These are phyloP conservation scores for Aspiorhynchus laticeps DNA, from an alignment of 2,113 vertebrate species.

Conservation along the genomic window DNA sequence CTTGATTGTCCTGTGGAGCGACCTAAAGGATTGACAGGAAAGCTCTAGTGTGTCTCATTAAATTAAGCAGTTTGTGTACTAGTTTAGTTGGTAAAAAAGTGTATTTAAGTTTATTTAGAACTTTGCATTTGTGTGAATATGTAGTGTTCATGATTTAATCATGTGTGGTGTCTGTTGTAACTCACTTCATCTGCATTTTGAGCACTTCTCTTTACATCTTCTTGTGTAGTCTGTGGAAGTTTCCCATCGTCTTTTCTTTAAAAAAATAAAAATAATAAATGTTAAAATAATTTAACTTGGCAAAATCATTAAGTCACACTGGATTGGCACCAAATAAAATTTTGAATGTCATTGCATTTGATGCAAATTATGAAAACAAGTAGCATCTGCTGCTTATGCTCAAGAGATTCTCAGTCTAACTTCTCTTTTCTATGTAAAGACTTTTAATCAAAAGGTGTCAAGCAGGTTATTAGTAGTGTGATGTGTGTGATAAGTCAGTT, in stretches of 20 bases:
- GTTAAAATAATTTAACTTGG: too few species aligned
- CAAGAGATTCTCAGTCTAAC: not conserved
- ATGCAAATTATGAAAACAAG: not conserved
- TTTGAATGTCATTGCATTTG: not conserved
- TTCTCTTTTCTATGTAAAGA: not conserved
- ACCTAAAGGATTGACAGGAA: not conserved
- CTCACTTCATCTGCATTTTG: slow-evolving; percentile 25
- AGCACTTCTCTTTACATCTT: not conserved
- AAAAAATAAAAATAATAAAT: not conserved
- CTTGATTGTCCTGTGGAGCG: not conserved
- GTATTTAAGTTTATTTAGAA: not conserved
- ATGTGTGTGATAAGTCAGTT: not conserved
- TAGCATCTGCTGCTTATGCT: not conserved
- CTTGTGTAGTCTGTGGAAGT: not conserved
- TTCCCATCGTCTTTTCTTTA: not conserved
- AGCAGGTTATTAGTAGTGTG: not conserved
- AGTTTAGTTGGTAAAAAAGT: not conserved
- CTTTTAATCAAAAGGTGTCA: not conserved
- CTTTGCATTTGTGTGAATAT: not conserved
- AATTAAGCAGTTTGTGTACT: not conserved
- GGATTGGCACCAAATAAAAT: not conserved
- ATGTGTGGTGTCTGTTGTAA: not conserved
- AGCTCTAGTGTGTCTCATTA: not conserved
- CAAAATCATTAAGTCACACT: too few species aligned
- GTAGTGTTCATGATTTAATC: not conserved